Base-by-base conservation (phyloP, 64 coral and sea anemone genomes). In the Montipora foliosa region DNA sequence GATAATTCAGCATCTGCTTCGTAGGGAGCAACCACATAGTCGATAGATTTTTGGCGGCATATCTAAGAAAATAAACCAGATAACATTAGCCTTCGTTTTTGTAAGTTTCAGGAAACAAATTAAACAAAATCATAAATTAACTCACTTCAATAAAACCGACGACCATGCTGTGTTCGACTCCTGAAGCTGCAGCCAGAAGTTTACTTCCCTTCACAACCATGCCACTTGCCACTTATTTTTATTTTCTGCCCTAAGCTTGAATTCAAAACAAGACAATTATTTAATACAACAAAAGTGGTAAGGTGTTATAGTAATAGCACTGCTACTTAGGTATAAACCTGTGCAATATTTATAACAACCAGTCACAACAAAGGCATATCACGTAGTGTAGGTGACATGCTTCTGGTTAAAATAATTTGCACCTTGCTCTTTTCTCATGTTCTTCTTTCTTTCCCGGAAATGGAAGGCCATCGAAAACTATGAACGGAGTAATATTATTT, bases 11-110 rank as follows among this genome's bases (percentile, higher is more conserved):
- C 88, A 69, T 90, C 88, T 67, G 88, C 47, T 51, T 90, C 88
- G 51, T 90, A 90, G 2, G 88, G 88, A 62, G 88, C 74, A 37
- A 88, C 84, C n/a, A 90, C 70, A 79, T 90, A 90, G n/a, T 45
- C 1, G 14, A 90, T 67, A 37, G 57, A 61, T 60, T 79, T 57
- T 52, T 55, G 6, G 11, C 47, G 46, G 64, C 87, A 89, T 24
- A 52, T 89, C 87, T 89, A 69, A 68, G 44, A 87, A 68, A 2
- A 64, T 15, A 87, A 68, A 71, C 16, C 24, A 87, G 6, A 17
- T 44, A 70, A 72, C 58, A 49, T 19, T 59, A 57, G 8, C 5
- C 4, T 45, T 25, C 5, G 4, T 69, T 69, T 17, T 17, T 19
- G 67, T 3, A 17, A 19, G 14, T 19, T 17, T 69, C 20, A 13